Conservation (phyloP, 1,140 invertebrate genomes). For the Trissolcus basalis region DNA sequence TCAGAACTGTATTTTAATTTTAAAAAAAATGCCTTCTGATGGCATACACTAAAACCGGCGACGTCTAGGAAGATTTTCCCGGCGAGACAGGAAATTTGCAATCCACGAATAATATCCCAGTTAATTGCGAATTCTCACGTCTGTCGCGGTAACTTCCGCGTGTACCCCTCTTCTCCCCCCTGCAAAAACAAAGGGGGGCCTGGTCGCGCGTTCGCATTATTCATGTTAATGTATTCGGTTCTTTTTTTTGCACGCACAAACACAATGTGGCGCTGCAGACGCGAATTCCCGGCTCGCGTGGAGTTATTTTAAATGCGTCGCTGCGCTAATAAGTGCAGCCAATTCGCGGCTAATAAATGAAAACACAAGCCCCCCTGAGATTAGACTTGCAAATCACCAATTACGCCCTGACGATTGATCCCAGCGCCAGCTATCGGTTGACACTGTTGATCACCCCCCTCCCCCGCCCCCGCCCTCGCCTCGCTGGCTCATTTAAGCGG, state of each 20-base stretch:
- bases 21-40: no score
- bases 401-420: conserved; percentile 53
- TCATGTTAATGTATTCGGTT: conserved; percentile 33
- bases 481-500: conserved; percentile 1
- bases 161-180: conserved; percentile 13
- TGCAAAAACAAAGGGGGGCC: conserved; percentile 21
- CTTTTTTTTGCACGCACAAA: conserved; percentile 7
- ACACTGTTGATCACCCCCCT: conserved; percentile 2
- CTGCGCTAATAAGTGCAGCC: conserved; percentile 66
- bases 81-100: conserved; percentile 36
- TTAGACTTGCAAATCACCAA: conserved; percentile 71
- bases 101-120: conserved; percentile 32
- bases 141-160: conserved; percentile 39
- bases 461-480: no score
- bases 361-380: conserved; percentile 61
- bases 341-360: conserved; percentile 70
- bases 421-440: conserved; percentile 23
- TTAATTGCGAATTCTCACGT: conserved; percentile 54
- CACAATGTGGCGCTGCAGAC: conserved; percentile 10
- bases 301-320: conserved; percentile 62
- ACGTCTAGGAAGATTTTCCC: neutral
- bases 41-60: no score
- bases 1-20: neutral
- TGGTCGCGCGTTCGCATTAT: conserved; percentile 36
- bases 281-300: conserved; percentile 24